These are phyloP conservation scores for Monoplex corrugatus DNA, from an alignment of 2,888 invertebrate genomes.

Conservation along the genomic window DNA sequence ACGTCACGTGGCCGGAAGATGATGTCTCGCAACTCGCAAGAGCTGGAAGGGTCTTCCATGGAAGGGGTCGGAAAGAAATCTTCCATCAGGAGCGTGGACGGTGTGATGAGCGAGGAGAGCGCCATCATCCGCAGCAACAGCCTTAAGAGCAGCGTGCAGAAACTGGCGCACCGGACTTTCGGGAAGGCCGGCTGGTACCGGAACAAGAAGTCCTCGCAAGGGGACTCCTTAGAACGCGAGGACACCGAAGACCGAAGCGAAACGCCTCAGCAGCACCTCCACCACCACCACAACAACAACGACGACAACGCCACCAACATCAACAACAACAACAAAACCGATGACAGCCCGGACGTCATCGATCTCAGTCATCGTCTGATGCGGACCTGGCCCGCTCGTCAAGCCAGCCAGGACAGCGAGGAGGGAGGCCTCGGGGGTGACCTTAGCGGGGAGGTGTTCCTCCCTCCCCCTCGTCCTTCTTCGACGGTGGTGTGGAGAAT, in stretches of 20 bases:
- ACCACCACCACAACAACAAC: neutral
- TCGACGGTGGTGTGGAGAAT: slow-evolving; percentile 14
- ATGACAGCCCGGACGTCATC: neutral
- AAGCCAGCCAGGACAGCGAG: slow-evolving; percentile 26
- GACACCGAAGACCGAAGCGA: neutral
- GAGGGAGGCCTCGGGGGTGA: neutral
- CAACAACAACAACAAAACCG: neutral
- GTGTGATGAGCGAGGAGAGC: neutral
- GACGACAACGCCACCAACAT: neutral
- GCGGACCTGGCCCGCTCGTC: slow-evolving; percentile 37
- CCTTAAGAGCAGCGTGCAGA: slow-evolving; percentile 69
- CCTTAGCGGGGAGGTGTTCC: neutral
- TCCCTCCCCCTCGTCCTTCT: slow-evolving; percentile 44
- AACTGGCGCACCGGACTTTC: slow-evolving; percentile 69
- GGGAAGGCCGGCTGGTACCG: slow-evolving; percentile 63
- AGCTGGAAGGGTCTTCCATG: neutral
- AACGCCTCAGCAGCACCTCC: neutral
- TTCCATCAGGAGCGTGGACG: neutral
- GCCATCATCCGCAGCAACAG: slow-evolving; percentile 56
- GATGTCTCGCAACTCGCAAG: neutral
- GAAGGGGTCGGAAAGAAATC: neutral
- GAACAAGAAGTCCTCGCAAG: slow-evolving; percentile 52
- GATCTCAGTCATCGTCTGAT: slow-evolving; percentile 34
- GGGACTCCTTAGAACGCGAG: slow-evolving; percentile 31
- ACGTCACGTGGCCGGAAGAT: slow-evolving; percentile 23